phyloP scores from a whole-genome alignment of 2,113 vertebrate genomes.

The Echinops telfairi region DNA sequence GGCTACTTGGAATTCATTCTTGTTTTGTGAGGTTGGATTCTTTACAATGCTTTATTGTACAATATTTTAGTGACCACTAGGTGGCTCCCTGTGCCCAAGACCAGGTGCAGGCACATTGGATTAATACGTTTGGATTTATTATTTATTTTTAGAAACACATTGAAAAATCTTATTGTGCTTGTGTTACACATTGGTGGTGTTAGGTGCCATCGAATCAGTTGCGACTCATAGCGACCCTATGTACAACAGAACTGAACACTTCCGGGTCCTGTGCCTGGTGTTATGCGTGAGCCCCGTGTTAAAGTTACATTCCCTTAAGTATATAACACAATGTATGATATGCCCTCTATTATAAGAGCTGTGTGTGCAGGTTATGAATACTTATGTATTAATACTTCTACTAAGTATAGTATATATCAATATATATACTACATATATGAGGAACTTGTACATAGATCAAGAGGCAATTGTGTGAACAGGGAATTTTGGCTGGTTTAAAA shows the following conservation, averaged over 20 bases:
- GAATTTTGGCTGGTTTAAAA: no score
- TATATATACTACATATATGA: no score
- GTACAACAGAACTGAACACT: no score
- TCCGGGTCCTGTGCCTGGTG: no score
- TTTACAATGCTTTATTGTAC: not conserved
- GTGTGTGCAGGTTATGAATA: not conserved
- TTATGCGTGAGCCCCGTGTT: no score
- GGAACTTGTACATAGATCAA: no score
- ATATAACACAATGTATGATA: not conserved
- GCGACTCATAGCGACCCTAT: no score
- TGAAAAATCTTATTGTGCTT: not conserved
- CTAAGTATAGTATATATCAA: no score
- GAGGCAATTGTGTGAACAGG: no score
- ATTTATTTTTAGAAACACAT: not conserved
- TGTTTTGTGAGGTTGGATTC: not conserved
- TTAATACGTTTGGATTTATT: not conserved
- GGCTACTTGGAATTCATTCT: not conserved
- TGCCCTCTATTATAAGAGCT: not conserved
- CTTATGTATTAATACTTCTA: no score
- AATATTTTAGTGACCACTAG: constrained; percentile 44
- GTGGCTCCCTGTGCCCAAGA: not conserved
- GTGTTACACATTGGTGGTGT: no score
- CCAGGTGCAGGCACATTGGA: not conserved
- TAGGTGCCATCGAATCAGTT: no score
- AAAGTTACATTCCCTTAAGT: not conserved